Percentiles rank a stretch among this genome's conserved stretches.
These are phyloP conservation scores for Himalopsyche kuldschensis DNA, from an alignment of 2,888 invertebrate species.

Conservation along the genomic window DNA sequence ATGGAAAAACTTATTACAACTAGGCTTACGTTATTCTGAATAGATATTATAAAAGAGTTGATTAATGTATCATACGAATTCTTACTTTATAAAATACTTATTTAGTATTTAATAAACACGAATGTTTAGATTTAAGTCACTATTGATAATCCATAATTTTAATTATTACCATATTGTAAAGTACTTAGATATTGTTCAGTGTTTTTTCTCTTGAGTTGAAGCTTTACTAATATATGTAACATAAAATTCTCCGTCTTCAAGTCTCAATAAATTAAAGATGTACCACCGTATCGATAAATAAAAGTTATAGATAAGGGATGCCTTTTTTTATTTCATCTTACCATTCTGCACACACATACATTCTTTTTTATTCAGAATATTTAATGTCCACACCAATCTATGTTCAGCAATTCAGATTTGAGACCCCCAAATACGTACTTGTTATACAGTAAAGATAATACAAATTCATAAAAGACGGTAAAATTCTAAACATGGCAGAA, in stretches of 20 bases:
- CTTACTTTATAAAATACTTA: neutral
- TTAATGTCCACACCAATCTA: no score
- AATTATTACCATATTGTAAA: conserved; percentile 12
- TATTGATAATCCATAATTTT: neutral
- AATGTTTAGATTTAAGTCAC: neutral
- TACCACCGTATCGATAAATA: conserved; percentile 32
- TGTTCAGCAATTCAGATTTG: no score
- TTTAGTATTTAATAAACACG: neutral
- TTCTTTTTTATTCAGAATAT: no score
- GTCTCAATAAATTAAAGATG: conserved; percentile 20
- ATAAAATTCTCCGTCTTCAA: conserved; percentile 19
- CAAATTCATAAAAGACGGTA: no score
- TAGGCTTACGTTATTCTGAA: neutral
- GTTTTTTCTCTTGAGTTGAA: conserved; percentile 14
- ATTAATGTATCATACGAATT: neutral
- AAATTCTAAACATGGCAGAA: no score
- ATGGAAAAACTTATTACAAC: neutral
- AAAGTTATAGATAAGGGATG: neutral
- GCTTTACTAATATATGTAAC: conserved; percentile 15
- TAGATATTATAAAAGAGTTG: neutral
- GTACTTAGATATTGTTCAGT: conserved; percentile 6
- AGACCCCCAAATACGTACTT: no score
- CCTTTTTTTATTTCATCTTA: neutral
- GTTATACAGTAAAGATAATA: no score
- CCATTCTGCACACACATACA: neutral